A percentile compares a stretch with the other conserved stretches of the same genome.
phyloP scores from a whole-genome alignment of 2,888 invertebrate species.

The Cyaniris semiargus region DNA sequence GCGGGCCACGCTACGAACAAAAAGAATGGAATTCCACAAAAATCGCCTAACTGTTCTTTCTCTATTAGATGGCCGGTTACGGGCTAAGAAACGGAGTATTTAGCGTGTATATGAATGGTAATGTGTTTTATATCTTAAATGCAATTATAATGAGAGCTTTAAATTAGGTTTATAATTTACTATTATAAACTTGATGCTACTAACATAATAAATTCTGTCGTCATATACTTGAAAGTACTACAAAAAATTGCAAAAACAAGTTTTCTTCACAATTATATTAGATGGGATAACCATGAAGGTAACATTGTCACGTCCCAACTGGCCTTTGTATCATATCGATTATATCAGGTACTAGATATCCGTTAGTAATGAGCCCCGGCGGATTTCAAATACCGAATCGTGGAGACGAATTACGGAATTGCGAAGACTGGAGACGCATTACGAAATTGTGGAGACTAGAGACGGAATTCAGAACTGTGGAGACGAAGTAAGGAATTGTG shows the following conservation, averaged over 20 bases:
- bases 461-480: constrained; percentile 47
- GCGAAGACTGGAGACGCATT: constrained; percentile 55
- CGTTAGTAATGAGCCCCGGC: constrained; percentile 61
- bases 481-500: constrained; percentile 69
- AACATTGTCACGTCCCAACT: constrained; percentile 25
- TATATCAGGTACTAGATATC: constrained; percentile 55
- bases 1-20: constrained; percentile 54
- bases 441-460: constrained; percentile 67
- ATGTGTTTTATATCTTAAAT: not conserved
- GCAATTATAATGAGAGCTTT: not conserved
- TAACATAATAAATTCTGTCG: not conserved
- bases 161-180: not conserved
- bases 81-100: constrained; percentile 35
- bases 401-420: constrained; percentile 66
- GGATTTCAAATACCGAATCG: constrained; percentile 58
- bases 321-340: constrained; percentile 40
- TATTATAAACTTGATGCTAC: not conserved
- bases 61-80: constrained; percentile 37
- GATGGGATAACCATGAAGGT: not conserved
- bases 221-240: not conserved
- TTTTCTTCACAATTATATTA: not conserved
- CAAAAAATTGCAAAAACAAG: not conserved
- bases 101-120: not conserved
- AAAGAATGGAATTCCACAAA: constrained; percentile 64
- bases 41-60: constrained; percentile 63